Percentiles rank a stretch among this genome's conserved stretches.
Evolutionary conservation across 2,113 vertebrate genomes (phyloP).

Genomic region (Serilophus lunatus): DNA sequence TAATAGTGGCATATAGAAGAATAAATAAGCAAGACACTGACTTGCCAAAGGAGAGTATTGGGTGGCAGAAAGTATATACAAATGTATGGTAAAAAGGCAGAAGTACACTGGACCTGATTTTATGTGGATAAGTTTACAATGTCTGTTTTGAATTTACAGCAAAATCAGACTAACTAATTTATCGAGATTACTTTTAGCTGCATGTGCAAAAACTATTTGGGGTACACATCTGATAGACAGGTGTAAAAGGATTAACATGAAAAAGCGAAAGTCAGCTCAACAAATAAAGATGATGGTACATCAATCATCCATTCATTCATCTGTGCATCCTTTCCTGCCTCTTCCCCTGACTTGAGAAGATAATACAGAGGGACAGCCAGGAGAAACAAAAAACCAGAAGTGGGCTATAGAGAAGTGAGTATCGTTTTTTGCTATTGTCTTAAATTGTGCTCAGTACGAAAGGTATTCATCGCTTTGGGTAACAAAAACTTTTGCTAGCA

Average conservation of each 20-base stretch:
- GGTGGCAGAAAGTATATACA: neutral
- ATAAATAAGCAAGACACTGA: neutral
- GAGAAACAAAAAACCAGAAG: neutral
- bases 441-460: neutral
- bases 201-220: neutral
- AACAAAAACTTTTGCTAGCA: neutral
- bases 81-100: neutral
- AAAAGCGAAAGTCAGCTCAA: neutral
- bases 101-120: neutral
- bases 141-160: neutral
- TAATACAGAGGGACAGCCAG: neutral
- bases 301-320: neutral
- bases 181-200: neutral
- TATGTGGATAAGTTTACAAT: neutral
- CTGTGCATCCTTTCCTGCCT: neutral
- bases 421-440: neutral
- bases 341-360: neutral
- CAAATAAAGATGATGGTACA: neutral
- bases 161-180: neutral
- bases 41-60: neutral
- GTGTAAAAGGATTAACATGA: neutral
- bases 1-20: neutral
- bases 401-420: neutral
- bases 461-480: neutral
- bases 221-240: neutral